Evolutionary conservation across 2,797 vertebrate species (phyloP), one percentile per base, ranked within the genome.

Genomic region (Molothrus aeneus): DNA sequence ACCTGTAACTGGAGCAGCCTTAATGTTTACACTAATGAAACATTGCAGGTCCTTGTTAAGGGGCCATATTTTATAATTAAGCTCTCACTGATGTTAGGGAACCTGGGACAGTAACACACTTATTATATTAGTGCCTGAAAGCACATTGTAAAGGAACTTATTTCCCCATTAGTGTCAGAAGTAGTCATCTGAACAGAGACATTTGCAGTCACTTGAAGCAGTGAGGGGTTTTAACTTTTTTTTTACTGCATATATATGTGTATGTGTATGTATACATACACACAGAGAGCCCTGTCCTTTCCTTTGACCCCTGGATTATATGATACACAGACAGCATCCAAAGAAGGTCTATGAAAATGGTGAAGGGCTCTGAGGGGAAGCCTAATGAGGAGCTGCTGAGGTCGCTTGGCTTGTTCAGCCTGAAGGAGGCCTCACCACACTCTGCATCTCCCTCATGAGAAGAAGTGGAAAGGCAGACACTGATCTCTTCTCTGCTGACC

Each of bases 21-120:
- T 80, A 57, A 64, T 47, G 24, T 79, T 79, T 61, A 56, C 26
- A 34, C 59, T 85, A 51, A 61, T 0, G 0, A 88, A 92, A 74
- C 25, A 47, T 0, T 78, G 22, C 25, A 63, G 40, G 38, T 68
- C 64, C 78, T 79, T 83, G 50, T 61, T 71, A 80, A 28, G 38
- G 74, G 53, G 32, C 50, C 47, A 60, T 85, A 82, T 84, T 92
- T 95, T 84, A 84, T 68, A 95, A 94, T 84, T 91, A 90, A 70
- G 42, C 64, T 88, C 42, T 90, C 25, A 20, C 7, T 85, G 74
- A 90, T 87, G 56, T 81, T 92, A 77, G 64, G 34, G 42, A 69
- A 91, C 34, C 16, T 82, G n/a, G 34, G 36, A 71, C 38, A 88
- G 43, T 43, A 91, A 72, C 51, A 64, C 25, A 31, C 11, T 75